phyloP scores from a whole-genome alignment of 2,797 vertebrate species.

The Heterohyrax brucei region DNA sequence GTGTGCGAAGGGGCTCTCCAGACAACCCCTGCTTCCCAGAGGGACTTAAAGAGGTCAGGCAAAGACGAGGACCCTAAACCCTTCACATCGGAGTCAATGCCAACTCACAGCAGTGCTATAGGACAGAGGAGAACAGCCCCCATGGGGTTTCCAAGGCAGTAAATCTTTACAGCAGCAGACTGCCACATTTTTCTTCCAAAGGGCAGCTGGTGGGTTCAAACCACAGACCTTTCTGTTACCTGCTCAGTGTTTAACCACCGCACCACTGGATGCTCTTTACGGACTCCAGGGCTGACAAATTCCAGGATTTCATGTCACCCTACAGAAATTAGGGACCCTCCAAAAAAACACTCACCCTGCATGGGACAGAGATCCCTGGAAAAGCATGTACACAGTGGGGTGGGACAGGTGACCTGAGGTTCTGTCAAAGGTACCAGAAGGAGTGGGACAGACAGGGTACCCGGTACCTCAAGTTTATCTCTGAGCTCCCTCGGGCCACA shows the following conservation, averaged over 20 bases:
- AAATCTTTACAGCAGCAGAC: not conserved
- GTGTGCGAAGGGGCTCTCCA: not conserved
- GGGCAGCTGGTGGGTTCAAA: not conserved
- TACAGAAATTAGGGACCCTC: too few species aligned
- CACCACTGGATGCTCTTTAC: not conserved
- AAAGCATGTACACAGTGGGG: rapidly evolving
- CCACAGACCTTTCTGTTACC: not conserved
- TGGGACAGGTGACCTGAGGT: too few species aligned
- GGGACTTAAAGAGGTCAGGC: not conserved
- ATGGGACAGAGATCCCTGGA: not conserved
- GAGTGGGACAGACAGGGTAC: rapidly evolving
- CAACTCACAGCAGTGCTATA: not conserved
- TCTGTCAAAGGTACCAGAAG: not conserved
- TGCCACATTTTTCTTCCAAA: not conserved
- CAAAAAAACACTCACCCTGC: not conserved
- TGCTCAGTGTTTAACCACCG: not conserved
- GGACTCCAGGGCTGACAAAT: not conserved
- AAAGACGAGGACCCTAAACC: rapidly evolving
- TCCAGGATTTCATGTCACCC: not conserved
- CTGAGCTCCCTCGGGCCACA: rapidly evolving
- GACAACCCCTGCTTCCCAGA: not conserved
- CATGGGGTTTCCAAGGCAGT: not conserved
- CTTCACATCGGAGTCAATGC: too few species aligned
- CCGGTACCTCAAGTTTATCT: not conserved
- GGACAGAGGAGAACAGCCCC: not conserved